Evolutionary conservation across 2,113 vertebrate genomes (phyloP), one percentile per base, ranked within the genome.

Genomic region (Gopherus flavomarginatus): DNA sequence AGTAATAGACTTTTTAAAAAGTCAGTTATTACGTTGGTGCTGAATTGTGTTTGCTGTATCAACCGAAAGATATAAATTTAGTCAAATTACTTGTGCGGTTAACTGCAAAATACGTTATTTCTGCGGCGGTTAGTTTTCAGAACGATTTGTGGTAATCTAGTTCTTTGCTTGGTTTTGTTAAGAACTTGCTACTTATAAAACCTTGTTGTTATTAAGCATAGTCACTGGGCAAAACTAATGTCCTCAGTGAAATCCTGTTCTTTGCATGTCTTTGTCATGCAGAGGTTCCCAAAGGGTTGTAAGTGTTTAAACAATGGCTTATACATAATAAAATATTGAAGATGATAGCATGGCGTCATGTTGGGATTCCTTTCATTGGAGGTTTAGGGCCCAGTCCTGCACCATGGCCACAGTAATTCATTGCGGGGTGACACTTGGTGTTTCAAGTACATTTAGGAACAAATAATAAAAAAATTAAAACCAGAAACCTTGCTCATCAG

Each of bases 61-160:
- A 85, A 26, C 31, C 91, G 81, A 93, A 94, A 59, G 19, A 22
- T 91, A 11, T 78, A 93, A 88, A 94, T 56, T 82, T 56, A 62
- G 90, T 24, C 90, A 92, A 86, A 92, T 89, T 90, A 90, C 94
- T 96, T 94, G 91, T 85, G 24, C 82, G 82, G 75, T 90, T 95
- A 95, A 93, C 57, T 88, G 81, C 57, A 94, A 96, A 95, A 78
- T 31, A 54, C 19, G 79, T 83, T 93, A 87, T 85, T 97, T 91
- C 26, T 79, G 19, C 47, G 2, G 75, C 88, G 31, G 50, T 83
- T 81, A 3, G 62, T 78, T 91, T 96, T 87, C 22, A 85, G 88
- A 94, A 91, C 83, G 3, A 22, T 72, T 3, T 7, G 1, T 90
- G 59, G 89, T 11, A 44, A 49, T 69, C 1, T 35, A 90, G 79